Conservation (phyloP, 2,113 vertebrate genomes). For the Oceanodroma tethys region DNA sequence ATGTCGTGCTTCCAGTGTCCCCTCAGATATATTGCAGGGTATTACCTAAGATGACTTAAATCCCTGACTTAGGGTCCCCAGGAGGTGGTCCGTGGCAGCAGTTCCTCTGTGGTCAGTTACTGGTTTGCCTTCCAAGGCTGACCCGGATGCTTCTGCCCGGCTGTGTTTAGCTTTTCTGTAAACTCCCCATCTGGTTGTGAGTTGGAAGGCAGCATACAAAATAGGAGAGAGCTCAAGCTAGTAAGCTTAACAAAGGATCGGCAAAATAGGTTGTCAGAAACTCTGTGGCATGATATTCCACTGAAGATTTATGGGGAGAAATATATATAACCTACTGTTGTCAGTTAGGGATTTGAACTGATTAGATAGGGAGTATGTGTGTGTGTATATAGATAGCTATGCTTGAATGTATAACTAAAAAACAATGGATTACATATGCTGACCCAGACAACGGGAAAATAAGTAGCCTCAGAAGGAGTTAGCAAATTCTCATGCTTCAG, state of each 20-base stretch:
- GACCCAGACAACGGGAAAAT: not conserved
- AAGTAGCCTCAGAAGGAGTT: not conserved
- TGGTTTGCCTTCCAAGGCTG: not conserved
- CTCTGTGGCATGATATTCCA: not conserved
- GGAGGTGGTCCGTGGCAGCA: not conserved
- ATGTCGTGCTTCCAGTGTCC: not conserved
- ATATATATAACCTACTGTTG: not conserved
- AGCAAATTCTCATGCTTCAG: not conserved
- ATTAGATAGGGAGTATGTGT: not conserved
- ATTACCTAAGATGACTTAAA: not conserved
- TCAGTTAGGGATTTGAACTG: not conserved
- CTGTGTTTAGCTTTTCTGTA: not conserved
- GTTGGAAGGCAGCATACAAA: not conserved
- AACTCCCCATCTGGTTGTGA: not conserved
- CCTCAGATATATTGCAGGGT: not conserved
- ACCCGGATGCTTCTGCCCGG: not conserved
- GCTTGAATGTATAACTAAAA: not conserved
- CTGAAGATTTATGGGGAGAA: not conserved
- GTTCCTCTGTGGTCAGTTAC: not conserved
- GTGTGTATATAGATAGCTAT: not conserved
- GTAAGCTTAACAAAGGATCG: not conserved
- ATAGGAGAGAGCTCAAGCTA: not conserved
- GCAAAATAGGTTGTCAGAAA: not conserved
- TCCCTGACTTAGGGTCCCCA: too few species aligned
- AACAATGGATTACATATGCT: rapidly evolving